Percentiles rank a stretch among this genome's conserved stretches.
Evolutionary conservation across 2,888 invertebrate genomes (phyloP).

Genomic region (Ischnura elegans): DNA sequence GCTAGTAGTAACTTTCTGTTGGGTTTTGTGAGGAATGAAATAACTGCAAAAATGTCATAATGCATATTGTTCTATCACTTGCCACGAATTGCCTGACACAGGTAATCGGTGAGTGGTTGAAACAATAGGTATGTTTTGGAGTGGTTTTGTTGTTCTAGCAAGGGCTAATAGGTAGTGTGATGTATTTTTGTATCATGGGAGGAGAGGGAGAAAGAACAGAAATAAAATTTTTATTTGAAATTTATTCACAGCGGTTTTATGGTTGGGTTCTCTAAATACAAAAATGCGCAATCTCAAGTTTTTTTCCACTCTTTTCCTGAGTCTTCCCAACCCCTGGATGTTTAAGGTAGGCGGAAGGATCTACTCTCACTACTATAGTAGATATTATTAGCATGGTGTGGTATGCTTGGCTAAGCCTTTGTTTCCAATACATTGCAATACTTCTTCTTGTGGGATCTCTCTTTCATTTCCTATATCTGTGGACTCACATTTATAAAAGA

Average conservation of each 20-base stretch:
- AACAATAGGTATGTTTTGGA: conserved; percentile 51
- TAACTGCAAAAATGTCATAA: conserved; percentile 55
- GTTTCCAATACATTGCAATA: conserved; percentile 45
- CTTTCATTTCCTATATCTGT: conserved; percentile 41
- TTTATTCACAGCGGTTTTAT: conserved; percentile 69
- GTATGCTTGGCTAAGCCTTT: conserved; percentile 66
- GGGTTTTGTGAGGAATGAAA: conserved; percentile 48
- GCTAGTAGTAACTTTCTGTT: conserved; percentile 61
- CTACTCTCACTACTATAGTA: conserved; percentile 66
- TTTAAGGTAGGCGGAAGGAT: conserved; percentile 68
- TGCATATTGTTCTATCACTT: conserved; percentile 54
- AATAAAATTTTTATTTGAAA: conserved; percentile 69
- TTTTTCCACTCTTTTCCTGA: conserved; percentile 68
- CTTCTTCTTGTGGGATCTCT: conserved; percentile 60
- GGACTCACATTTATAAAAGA: conserved; percentile 60
- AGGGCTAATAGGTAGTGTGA: conserved; percentile 68
- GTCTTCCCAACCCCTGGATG: conserved; percentile 68
- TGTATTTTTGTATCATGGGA: conserved; percentile 68
- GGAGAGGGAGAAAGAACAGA: conserved; percentile 67
- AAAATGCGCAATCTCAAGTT: conserved; percentile 65
- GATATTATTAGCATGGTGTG: conserved; percentile 65
- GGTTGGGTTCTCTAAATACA: conserved; percentile 68
- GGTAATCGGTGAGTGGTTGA: conserved; percentile 37
- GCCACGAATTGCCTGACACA: conserved; percentile 52
- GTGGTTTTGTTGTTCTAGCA: conserved; percentile 66